These are phyloP conservation scores for Apostichopus leukothele DNA, from an alignment of 53 echinoderm and acorn worm species.

Conservation along the genomic window DNA sequence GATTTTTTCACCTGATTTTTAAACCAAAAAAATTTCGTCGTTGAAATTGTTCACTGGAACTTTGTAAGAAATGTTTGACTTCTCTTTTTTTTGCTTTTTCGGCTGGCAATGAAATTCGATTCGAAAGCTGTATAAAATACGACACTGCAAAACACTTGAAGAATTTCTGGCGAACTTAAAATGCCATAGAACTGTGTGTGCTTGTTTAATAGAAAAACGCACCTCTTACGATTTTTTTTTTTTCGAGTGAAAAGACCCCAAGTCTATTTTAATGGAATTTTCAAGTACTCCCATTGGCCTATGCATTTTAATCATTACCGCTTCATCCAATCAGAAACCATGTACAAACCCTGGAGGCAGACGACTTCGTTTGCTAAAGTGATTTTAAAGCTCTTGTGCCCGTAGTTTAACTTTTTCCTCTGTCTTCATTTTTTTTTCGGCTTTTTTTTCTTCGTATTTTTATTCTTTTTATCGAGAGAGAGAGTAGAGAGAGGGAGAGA, in stretches of 20 bases:
- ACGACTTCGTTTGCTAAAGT: constrained; percentile 37
- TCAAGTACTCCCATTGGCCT: constrained; percentile 50
- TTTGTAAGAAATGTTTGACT: neutral
- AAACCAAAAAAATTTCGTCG: no score
- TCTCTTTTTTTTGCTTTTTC: neutral
- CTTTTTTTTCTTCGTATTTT: neutral
- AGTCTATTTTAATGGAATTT: constrained; percentile 45
- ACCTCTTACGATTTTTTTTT: constrained; percentile 5
- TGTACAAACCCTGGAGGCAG: constrained; percentile 41
- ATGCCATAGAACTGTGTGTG: neutral
- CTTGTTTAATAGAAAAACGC: constrained; percentile 2
- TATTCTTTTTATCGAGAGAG: neutral
- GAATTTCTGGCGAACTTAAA: neutral
- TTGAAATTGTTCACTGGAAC: no score
- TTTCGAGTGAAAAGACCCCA: neutral
- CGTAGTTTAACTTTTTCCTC: constrained; percentile 7
- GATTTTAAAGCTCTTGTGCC: constrained; percentile 21
- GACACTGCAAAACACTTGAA: constrained; percentile 28
- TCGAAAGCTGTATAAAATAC: constrained; percentile 3
- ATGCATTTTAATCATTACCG: constrained; percentile 38
- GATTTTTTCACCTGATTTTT: no score
- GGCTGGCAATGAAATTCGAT: constrained; percentile 30
- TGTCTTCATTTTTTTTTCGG: neutral
- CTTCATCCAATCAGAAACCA: constrained; percentile 24
- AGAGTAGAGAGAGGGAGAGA: neutral